These are phyloP conservation scores for Chamaea fasciata DNA, from an alignment of 2,113 vertebrate genomes.

Conservation along the genomic window DNA sequence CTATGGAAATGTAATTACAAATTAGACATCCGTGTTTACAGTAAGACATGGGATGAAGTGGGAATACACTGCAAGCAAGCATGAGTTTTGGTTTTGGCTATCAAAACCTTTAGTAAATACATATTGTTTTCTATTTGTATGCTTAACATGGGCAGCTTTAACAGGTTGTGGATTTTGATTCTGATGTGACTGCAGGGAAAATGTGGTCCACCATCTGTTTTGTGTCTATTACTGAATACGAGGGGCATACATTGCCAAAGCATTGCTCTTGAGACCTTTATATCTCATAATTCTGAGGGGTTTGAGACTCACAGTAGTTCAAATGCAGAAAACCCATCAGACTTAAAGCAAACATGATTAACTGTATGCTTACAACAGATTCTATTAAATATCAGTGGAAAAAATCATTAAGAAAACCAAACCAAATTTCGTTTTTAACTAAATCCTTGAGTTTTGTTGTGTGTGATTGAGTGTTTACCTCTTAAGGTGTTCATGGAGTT, in stretches of 20 bases:
- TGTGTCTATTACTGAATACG: background rate
- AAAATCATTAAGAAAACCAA: background rate
- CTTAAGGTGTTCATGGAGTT: background rate
- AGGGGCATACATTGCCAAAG: background rate
- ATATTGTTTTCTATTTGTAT: rapidly evolving
- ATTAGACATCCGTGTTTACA: background rate
- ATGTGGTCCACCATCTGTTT: background rate
- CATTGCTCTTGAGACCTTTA: background rate
- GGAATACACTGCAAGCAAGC: background rate
- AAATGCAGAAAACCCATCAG: background rate
- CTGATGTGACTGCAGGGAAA: rapidly evolving
- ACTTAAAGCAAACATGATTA: background rate
- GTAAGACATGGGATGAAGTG: background rate
- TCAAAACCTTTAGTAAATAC: background rate
- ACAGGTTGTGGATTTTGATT: background rate
- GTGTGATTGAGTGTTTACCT: background rate
- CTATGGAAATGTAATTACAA: background rate
- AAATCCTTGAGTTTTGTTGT: background rate
- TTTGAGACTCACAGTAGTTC: background rate
- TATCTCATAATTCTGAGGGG: background rate
- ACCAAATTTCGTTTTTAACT: background rate
- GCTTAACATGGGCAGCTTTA: background rate
- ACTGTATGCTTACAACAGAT: background rate
- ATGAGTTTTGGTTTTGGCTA: background rate
- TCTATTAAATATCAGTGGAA: background rate